Percentiles rank a stretch among this genome's conserved stretches.
These are phyloP conservation scores for Celastrina argiolus DNA, from an alignment of 2,888 invertebrate species.

Conservation along the genomic window DNA sequence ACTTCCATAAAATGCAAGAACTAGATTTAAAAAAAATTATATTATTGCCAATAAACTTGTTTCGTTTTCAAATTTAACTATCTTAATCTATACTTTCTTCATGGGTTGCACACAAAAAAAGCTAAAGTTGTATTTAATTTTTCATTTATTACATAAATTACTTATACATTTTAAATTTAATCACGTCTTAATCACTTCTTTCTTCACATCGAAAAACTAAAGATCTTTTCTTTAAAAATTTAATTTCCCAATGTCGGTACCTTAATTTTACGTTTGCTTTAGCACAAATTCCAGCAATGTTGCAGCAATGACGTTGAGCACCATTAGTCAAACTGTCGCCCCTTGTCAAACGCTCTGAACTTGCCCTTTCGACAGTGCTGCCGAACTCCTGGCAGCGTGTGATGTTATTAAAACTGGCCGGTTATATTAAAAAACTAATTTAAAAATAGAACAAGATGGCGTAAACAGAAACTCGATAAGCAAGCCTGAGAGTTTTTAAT, in stretches of 20 bases:
- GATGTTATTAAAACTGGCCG: slow-evolving; percentile 55
- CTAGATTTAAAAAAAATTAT: too few relatives aligned
- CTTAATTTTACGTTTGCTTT: slow-evolving; percentile 30
- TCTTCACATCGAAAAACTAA: background rate
- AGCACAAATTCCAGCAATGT: slow-evolving; percentile 31
- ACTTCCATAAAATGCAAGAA: too few relatives aligned
- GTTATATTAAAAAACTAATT: slow-evolving; percentile 27
- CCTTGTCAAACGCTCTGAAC: slow-evolving; percentile 65
- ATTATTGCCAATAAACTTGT: too few relatives aligned
- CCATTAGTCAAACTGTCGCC: slow-evolving; percentile 75
- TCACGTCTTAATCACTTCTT: background rate
- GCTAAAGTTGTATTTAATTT: too few relatives aligned
- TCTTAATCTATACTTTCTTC: too few relatives aligned
- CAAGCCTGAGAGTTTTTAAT: background rate
- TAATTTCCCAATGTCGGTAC: background rate
- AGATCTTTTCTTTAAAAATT: background rate
- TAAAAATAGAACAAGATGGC: background rate
- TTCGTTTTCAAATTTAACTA: too few relatives aligned
- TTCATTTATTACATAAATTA: too few relatives aligned
- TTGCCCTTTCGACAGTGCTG: slow-evolving; percentile 54
- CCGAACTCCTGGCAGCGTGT: slow-evolving; percentile 42
- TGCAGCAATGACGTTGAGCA: slow-evolving; percentile 50
- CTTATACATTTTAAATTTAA: too few relatives aligned
- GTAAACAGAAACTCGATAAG: background rate
- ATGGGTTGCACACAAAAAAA: too few relatives aligned